These are phyloP conservation scores for Panthera uncia DNA, from an alignment of 2,113 vertebrate species.

Conservation along the genomic window DNA sequence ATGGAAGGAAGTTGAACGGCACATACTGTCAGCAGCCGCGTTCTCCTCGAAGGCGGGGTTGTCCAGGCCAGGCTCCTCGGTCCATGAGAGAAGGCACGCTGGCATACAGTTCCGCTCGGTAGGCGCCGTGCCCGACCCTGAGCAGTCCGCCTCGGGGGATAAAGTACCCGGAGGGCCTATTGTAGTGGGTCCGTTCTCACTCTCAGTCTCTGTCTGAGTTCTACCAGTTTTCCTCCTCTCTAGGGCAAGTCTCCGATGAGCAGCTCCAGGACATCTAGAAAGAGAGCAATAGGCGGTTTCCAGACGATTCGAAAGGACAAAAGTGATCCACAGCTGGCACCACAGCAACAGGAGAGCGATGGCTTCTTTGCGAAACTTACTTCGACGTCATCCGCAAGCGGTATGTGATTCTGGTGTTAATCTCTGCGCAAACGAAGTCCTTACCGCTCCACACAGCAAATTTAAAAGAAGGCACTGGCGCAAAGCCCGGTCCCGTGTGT, in stretches of 20 bases:
- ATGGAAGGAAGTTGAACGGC: not conserved
- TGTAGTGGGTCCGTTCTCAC: conserved; percentile 79
- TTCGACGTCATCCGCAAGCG: not conserved
- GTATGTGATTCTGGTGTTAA: not conserved
- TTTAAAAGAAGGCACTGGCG: not conserved
- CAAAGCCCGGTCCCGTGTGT: not conserved
- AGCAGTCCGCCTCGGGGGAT: conserved; percentile 79
- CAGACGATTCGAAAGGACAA: conserved; percentile 20
- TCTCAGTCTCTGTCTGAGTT: conserved; percentile 82
- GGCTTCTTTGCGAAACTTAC: not conserved
- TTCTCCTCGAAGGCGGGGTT: conserved; percentile 96
- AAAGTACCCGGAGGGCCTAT: conserved; percentile 85
- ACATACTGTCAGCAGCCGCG: conserved; percentile 92
- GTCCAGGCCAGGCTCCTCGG: conserved; percentile 91
- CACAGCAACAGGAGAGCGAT: not conserved
- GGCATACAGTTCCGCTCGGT: conserved; percentile 80
- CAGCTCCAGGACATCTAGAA: conserved; percentile 94
- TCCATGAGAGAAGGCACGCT: conserved; percentile 86
- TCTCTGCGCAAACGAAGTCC: not conserved
- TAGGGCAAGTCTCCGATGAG: conserved; percentile 88
- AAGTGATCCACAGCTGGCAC: not conserved
- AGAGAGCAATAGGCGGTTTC: not conserved
- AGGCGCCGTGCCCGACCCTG: conserved; percentile 73
- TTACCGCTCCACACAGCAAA: not conserved
- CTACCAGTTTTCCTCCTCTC: conserved; percentile 86